Percentiles rank a stretch among this genome's conserved stretches.
These are phyloP conservation scores for Megamerina dolium DNA, from an alignment of 2,888 invertebrate species.

Conservation along the genomic window DNA sequence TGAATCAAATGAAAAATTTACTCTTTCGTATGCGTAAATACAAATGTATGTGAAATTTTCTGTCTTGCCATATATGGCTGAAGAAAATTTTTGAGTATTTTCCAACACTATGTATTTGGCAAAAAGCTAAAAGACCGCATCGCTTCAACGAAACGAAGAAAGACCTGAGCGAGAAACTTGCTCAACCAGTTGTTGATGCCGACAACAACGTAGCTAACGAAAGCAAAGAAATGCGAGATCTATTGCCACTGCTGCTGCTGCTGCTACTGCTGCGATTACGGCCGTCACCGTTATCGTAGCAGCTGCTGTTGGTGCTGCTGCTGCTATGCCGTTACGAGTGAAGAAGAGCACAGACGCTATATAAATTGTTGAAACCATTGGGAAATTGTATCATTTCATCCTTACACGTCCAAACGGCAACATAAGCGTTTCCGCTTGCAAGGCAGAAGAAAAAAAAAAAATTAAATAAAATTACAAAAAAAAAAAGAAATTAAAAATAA, in stretches of 20 bases:
- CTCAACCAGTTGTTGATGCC: constrained; percentile 34
- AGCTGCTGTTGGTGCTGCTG: constrained; percentile 5
- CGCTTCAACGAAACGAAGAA: constrained; percentile 15
- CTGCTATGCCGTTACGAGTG: constrained; percentile 4
- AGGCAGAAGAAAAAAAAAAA: constrained; percentile 15
- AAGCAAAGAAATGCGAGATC: neutral
- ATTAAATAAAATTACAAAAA: constrained; percentile 17
- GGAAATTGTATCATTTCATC: constrained; percentile 52
- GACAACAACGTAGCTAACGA: neutral
- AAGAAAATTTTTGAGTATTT: neutral
- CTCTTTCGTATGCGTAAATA: too few relatives aligned
- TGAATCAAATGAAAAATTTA: too few relatives aligned
- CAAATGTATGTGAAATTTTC: too few relatives aligned
- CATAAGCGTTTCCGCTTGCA: constrained; percentile 42
- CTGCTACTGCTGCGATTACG: constrained; percentile 8
- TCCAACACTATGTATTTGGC: neutral
- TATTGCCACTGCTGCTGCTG: constrained; percentile 15
- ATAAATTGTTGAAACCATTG: constrained; percentile 50
- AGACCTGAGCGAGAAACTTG: constrained; percentile 30
- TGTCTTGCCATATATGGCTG: too few relatives aligned
- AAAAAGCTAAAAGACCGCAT: neutral
- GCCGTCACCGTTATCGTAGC: constrained; percentile 4
- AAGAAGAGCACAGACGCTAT: constrained; percentile 44
- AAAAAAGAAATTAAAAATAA: constrained; percentile 15
- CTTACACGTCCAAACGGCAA: constrained; percentile 50